Conservation (phyloP, 2,113 vertebrate species). For the Takifugu flavidus region DNA sequence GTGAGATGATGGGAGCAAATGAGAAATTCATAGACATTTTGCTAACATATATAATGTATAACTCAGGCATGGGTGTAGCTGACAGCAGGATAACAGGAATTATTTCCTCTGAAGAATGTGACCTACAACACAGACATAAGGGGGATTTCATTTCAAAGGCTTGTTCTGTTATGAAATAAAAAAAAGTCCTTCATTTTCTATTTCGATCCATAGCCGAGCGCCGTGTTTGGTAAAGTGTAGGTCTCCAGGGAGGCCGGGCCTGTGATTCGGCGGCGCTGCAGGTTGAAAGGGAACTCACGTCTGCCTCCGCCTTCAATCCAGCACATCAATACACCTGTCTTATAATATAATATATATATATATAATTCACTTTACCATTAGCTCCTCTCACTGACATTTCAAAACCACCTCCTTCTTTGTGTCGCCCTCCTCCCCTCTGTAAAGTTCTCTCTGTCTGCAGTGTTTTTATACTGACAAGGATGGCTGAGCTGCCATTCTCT, state of each 20-base stretch:
- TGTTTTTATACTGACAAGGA: slow-evolving; percentile 34
- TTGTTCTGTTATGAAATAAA: slow-evolving; percentile 21
- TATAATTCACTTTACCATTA: slow-evolving; percentile 49
- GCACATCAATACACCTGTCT: slow-evolving; percentile 56
- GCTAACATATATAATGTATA: slow-evolving; percentile 5
- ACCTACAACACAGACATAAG: slow-evolving; percentile 9
- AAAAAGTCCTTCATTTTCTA: slow-evolving; percentile 41
- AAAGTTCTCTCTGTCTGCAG: slow-evolving; percentile 9
- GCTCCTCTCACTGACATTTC: slow-evolving; percentile 29
- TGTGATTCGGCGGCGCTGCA: slow-evolving; percentile 53
- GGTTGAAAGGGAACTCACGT: slow-evolving; percentile 55
- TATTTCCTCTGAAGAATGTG: slow-evolving; percentile 20
- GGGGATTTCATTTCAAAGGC: slow-evolving; percentile 30
- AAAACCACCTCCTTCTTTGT: slow-evolving; percentile 20
- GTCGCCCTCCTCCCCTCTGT: not conserved
- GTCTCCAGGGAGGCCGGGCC: slow-evolving; percentile 49
- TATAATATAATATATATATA: slow-evolving; percentile 8
- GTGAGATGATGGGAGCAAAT: not conserved
- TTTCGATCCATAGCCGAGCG: slow-evolving; percentile 43
- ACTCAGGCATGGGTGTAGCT: slow-evolving; percentile 13
- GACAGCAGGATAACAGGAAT: slow-evolving; percentile 1
- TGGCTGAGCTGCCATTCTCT: slow-evolving; percentile 19
- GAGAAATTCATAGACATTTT: not conserved
- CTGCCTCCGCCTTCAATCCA: slow-evolving; percentile 51
- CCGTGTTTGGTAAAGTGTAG: slow-evolving; percentile 49